A percentile compares a stretch with the other conserved stretches of the same genome.
Evolutionary conservation across 92 coral and sea anemone species (phyloP).

Genomic region (Bergia sp.): DNA sequence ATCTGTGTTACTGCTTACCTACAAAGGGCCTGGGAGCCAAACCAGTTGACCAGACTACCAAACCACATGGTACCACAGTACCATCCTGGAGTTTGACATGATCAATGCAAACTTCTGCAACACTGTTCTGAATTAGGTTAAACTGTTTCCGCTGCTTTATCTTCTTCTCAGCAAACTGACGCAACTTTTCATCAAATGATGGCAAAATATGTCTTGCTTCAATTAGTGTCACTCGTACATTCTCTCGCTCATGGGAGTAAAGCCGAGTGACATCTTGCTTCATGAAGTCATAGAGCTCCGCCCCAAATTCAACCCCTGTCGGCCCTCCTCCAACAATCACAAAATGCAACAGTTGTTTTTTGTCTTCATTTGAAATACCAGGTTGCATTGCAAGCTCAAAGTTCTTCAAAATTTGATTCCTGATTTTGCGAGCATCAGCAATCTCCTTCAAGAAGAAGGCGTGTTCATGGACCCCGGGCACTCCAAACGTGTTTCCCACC

Average conservation of each 20-base stretch:
- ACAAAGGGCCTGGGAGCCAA: slow-evolving; percentile 92
- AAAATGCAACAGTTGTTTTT: slow-evolving; percentile 79
- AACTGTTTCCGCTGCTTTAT: slow-evolving; percentile 90
- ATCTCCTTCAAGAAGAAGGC: slow-evolving; percentile 95
- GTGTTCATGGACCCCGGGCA: slow-evolving; percentile 89
- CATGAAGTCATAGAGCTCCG: slow-evolving; percentile 95
- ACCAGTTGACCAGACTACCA: slow-evolving; percentile 99
- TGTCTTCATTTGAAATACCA: slow-evolving; percentile 75
- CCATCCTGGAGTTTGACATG: slow-evolving; percentile 87
- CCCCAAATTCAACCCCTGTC: slow-evolving; percentile 98
- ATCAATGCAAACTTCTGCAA: slow-evolving; percentile 73
- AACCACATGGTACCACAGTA: slow-evolving; percentile 76
- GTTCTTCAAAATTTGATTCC: slow-evolving; percentile 93
- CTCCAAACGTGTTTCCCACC: slow-evolving; percentile 92
- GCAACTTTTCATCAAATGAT: slow-evolving; percentile 89
- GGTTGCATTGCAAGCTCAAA: slow-evolving; percentile 98
- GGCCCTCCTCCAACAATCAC: slow-evolving; percentile 99
- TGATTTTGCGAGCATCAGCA: slow-evolving; percentile 95
- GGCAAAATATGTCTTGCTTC: slow-evolving; percentile 98
- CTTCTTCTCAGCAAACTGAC: slow-evolving; percentile 91
- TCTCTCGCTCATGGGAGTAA: slow-evolving; percentile 81
- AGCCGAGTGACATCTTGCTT: slow-evolving; percentile 90
- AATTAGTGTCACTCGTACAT: slow-evolving; percentile 87
- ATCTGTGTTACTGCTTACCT: no score
- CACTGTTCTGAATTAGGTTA: slow-evolving; percentile 85